Evolutionary conservation across 2,888 invertebrate genomes (phyloP), one percentile per base, ranked within the genome.

Genomic region (Sussaba pulchella): DNA sequence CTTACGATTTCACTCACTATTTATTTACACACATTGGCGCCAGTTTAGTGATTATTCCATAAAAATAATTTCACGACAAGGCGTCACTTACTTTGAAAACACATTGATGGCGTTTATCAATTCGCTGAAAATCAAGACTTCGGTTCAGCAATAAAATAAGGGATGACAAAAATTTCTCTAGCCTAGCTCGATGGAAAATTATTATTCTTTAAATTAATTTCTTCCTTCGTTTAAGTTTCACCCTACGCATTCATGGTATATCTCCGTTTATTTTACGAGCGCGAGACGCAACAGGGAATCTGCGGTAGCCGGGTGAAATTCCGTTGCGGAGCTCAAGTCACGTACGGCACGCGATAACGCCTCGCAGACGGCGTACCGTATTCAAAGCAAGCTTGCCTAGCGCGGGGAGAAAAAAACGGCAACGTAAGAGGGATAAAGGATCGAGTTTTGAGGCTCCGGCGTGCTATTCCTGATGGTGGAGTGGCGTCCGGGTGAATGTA

Each of bases 331-430:
- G 85, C 82, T 76, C 72, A 81, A 86, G 88, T 90, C 90, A 90
- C 90, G 90, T 90, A 89, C 85, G 79, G 82, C 79, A 82, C 73
- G 84, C 88, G 88, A 89, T 90, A 89, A 89, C 90, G 86, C 84
- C 78, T 86, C 86, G 69, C 81, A 76, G 83, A 74, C 70, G 78
- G 71, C 67, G 77, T 43, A 66, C 77, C 72, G 74, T 78, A 78
- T 81, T 81, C 81, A 81, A 78, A 81, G 74, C 71, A 14, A 81
- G 69, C 72, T 74, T 24, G 61, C 54, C 24, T 72, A 63, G 67
- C 67, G 31, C 45, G 54, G 70, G 70, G 57, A 31, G 72, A 50
- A 63, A 41, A 57, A 57, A 77, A 66, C 39, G 36, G 26, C 14
- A 36, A 17, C 31, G 36, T 26, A 36, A 59, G 84, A 70, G 71